Evolutionary conservation across 2,797 vertebrate genomes (phyloP).

Genomic region (Lithobates pipiens): DNA sequence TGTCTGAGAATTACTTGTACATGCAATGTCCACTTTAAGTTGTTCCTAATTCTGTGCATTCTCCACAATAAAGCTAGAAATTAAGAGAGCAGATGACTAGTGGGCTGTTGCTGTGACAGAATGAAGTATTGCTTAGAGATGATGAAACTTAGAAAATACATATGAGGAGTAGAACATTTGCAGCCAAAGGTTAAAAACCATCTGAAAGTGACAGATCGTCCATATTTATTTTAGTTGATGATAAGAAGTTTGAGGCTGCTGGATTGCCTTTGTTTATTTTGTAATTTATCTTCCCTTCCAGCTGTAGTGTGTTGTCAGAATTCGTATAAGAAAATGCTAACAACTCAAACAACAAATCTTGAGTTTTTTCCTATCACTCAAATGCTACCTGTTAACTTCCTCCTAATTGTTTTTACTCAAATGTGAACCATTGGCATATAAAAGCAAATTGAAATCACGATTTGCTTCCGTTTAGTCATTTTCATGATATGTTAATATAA

Average conservation of each 20-base stretch:
- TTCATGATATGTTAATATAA: too few relatives aligned
- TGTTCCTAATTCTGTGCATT: conserved; percentile 2
- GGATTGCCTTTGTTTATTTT: conserved; percentile 43
- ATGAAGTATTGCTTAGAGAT: neutral
- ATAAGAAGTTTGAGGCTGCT: conserved; percentile 19
- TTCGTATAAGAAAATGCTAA: conserved; percentile 37
- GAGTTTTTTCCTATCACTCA: conserved; percentile 2
- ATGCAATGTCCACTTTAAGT: neutral
- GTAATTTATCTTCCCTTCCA: conserved; percentile 33
- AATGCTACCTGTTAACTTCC: neutral
- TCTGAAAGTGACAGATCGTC: conserved; percentile 35
- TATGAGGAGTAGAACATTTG: conserved; percentile 36
- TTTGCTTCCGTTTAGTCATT: too few relatives aligned
- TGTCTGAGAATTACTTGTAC: too few relatives aligned
- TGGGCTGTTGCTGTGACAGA: neutral
- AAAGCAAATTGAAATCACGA: too few relatives aligned
- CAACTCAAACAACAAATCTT: conserved; percentile 23
- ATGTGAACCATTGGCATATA: too few relatives aligned
- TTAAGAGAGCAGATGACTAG: neutral
- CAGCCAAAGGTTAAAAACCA: conserved; percentile 34
- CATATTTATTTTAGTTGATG: conserved; percentile 40
- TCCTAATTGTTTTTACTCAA: too few relatives aligned
- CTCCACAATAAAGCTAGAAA: neutral
- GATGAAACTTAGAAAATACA: conserved; percentile 25
- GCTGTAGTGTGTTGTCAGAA: conserved; percentile 28